Percentiles rank a stretch among this genome's conserved stretches.
Evolutionary conservation across 2,113 vertebrate genomes (phyloP).

Genomic region (Amblyopsis rosae): DNA sequence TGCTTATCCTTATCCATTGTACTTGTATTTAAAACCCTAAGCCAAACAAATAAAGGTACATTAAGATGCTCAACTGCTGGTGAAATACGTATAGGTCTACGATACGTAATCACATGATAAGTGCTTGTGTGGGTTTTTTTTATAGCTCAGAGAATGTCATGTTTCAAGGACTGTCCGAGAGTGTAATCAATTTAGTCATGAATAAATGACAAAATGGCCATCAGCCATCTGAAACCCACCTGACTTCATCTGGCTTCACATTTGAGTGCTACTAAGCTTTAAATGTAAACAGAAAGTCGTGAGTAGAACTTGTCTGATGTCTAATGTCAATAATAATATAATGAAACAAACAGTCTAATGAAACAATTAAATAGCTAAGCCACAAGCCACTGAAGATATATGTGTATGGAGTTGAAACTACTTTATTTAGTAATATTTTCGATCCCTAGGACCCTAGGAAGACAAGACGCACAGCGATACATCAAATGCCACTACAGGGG

Average conservation of each 20-base stretch:
- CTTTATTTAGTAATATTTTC: too few species aligned
- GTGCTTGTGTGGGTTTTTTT: too few species aligned
- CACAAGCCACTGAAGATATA: too few species aligned
- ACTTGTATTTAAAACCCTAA: not conserved
- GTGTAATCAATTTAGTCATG: slow-evolving; percentile 54
- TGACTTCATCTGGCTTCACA: slow-evolving; percentile 4
- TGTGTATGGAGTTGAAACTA: too few species aligned
- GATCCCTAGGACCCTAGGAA: too few species aligned
- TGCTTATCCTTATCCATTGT: not conserved
- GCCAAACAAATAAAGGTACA: not conserved
- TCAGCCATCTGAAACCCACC: slow-evolving; percentile 19
- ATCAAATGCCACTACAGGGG: too few species aligned
- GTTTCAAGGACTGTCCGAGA: slow-evolving; percentile 43
- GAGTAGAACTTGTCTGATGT: not conserved
- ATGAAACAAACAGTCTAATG: too few species aligned
- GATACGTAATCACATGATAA: not conserved
- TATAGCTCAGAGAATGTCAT: not conserved
- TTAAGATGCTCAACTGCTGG: not conserved
- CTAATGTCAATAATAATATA: not conserved
- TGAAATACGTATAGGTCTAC: too few species aligned
- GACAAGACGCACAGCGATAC: too few species aligned
- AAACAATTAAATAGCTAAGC: too few species aligned
- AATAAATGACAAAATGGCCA: slow-evolving; percentile 58
- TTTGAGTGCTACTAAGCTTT: not conserved
- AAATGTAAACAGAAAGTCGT: not conserved